Percentiles rank a stretch among this genome's conserved stretches.
phyloP scores from a whole-genome alignment of 2,888 invertebrate species.

The Dasypolia templi region DNA sequence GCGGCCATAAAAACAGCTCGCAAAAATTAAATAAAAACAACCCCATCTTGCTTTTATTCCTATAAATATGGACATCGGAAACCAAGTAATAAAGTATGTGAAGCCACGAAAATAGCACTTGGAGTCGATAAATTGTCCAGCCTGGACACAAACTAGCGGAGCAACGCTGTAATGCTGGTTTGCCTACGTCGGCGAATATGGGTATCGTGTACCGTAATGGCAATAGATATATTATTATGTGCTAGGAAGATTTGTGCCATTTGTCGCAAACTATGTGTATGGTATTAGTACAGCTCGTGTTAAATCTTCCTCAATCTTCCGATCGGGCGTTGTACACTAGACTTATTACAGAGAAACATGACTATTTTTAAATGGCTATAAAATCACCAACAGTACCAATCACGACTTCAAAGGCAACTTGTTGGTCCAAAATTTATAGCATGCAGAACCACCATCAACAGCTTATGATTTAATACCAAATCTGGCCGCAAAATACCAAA shows the following conservation, averaged over 20 bases:
- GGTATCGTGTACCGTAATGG: slow-evolving; percentile 47
- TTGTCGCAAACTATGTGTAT: slow-evolving; percentile 36
- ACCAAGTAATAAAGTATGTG: slow-evolving; percentile 52
- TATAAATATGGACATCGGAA: slow-evolving; percentile 60
- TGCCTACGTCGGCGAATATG: slow-evolving; percentile 58
- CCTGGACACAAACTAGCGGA: slow-evolving; percentile 57
- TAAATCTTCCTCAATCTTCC: no score
- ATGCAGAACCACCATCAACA: slow-evolving; percentile 52
- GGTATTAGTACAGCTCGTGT: slow-evolving; percentile 33
- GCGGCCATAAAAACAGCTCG: slow-evolving; percentile 62
- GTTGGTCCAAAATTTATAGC: slow-evolving; percentile 52
- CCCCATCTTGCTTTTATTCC: slow-evolving; percentile 40
- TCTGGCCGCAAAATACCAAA: slow-evolving; percentile 62
- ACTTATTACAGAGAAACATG: not conserved
- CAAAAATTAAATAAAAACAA: slow-evolving; percentile 54
- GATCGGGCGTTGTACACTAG: not conserved
- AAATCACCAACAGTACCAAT: not conserved
- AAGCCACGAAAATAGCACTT: slow-evolving; percentile 56
- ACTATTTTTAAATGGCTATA: slow-evolving; percentile 4
- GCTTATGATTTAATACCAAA: slow-evolving; percentile 63
- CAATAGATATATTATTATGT: slow-evolving; percentile 41
- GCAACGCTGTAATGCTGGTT: slow-evolving; percentile 52
- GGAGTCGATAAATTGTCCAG: slow-evolving; percentile 55
- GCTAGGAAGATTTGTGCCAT: slow-evolving; percentile 45
- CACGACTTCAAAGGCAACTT: slow-evolving; percentile 27